Base-by-base conservation (phyloP, 2,113 vertebrate genomes). In the Typhlomys cinereus region DNA sequence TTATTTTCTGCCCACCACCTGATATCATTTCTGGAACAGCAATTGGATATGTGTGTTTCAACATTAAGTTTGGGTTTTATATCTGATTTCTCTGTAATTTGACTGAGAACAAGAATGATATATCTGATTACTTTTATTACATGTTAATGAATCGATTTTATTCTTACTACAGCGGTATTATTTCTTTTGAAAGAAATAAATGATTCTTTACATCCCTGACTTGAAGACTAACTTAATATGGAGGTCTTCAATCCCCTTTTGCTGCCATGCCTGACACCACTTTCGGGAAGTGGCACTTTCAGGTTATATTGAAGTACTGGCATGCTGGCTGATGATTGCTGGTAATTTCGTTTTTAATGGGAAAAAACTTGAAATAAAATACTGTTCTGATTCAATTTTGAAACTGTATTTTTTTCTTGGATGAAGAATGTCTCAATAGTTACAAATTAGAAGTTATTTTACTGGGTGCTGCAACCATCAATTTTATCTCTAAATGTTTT, bases 181-280 rank as follows among this genome's bases (percentile, higher is more conserved):
- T 88, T 92, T 81, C 50, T 96, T 89, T 36, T 66, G 7, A 39
- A 76, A 85, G 34, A 95, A 93, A 71, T 92, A 85, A 88, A 92
- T 54, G 12, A 88, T 74, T 4, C 78, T 25, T 88, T 89, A 27
- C 79, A 69, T 89, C 18, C 31, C 10, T 67, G 57, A 69, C 46
- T 83, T 91, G 34, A 89, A 74, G 61, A 74, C 34, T 91, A 90
- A 80, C 17, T 25, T 83, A 84, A 83, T 27, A 84, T n/a, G n/a
- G 25, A 83, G 57, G 12, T 64, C 91, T 21, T 27, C 25, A 64
- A 39, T 90, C 59, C 18, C 70, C 48, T 59, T 52, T 27, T 27
- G 15, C 15, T 81, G 27, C 23, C 36, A 31, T 25, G n/a, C 57
- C 25, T 59, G 1, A 61, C 52, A 88, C 41, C 80, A 23, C 48